Evolutionary conservation across 1,140 invertebrate species (phyloP).

Genomic region (Melitaea cinxia): DNA sequence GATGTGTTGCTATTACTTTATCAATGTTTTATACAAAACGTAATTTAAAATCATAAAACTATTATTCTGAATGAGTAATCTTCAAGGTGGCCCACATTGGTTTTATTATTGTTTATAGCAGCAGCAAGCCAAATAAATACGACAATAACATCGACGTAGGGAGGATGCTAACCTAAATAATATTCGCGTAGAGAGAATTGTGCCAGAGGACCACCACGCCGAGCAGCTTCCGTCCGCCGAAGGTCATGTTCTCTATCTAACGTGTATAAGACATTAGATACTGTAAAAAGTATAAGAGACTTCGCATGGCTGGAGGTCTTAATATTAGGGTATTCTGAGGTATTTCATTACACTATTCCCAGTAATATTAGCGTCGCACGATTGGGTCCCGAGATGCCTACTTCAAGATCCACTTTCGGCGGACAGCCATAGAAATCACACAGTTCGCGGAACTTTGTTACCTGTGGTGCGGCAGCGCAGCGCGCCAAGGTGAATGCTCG

Average conservation of each 20-base stretch:
- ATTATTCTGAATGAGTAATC: background rate
- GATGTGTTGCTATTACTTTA: background rate
- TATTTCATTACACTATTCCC: conserved; percentile 73
- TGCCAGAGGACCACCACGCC: conserved; percentile 61
- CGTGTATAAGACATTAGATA: conserved; percentile 58
- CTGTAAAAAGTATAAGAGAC: conserved; percentile 52
- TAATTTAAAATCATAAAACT: background rate
- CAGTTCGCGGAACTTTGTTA: conserved; percentile 80
- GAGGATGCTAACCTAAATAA: conserved; percentile 46
- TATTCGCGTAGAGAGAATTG: conserved; percentile 5
- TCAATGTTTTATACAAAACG: too few species aligned
- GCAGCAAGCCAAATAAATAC: background rate
- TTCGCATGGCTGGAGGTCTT: conserved; percentile 46
- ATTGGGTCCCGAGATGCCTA: conserved; percentile 58
- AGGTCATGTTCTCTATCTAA: conserved; percentile 51
- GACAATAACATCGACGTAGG: conserved; percentile 52
- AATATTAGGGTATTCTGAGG: conserved; percentile 43
- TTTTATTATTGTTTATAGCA: background rate
- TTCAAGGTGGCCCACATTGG: background rate
- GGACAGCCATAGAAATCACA: conserved; percentile 78
- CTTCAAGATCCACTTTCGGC: conserved; percentile 71
- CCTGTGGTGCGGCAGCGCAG: conserved; percentile 76
- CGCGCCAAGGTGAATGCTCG: conserved; percentile 78
- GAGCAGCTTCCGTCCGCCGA: conserved; percentile 45
- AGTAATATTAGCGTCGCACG: conserved; percentile 68